phyloP scores from a whole-genome alignment of 1,140 invertebrate genomes.

The Neodiprion lecontei region DNA sequence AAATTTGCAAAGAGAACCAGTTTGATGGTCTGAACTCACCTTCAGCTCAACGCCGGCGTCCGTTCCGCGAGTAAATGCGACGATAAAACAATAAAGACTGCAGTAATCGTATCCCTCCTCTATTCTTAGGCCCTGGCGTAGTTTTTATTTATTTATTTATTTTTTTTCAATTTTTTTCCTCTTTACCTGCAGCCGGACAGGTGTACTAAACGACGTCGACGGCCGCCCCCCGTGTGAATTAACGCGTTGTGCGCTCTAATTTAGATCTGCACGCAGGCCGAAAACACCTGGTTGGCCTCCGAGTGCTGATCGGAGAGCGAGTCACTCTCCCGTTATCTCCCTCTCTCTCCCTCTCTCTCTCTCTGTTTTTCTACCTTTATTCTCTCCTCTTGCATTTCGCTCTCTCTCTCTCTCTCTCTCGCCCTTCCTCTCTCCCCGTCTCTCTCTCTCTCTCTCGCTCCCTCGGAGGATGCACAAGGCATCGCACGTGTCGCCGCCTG shows the following conservation, averaged over 20 bases:
- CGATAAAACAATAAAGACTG: too few relatives aligned
- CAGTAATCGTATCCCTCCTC: neutral
- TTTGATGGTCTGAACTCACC: too few relatives aligned
- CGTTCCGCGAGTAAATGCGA: too few relatives aligned
- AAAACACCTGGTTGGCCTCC: too few relatives aligned
- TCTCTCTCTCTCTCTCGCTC: neutral
- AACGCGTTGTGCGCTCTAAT: slow-evolving; percentile 1
- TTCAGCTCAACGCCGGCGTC: too few relatives aligned
- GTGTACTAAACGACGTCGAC: neutral
- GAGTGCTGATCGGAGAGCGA: neutral
- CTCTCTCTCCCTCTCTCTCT: neutral
- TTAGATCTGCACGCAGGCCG: too few relatives aligned
- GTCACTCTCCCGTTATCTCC: neutral
- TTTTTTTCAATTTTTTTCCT: slow-evolving; percentile 17
- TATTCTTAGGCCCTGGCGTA: slow-evolving; percentile 2
- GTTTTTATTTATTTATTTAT: slow-evolving; percentile 18
- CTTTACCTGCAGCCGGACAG: neutral
- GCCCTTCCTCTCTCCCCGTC: neutral
- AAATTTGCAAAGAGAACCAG: too few relatives aligned
- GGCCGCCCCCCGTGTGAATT: neutral
- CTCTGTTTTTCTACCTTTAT: neutral
- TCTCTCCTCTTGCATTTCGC: neutral
- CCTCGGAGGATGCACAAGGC: neutral
- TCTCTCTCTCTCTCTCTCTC: neutral
- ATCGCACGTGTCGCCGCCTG: slow-evolving; percentile 14